phyloP scores from a whole-genome alignment of 1,140 invertebrate genomes.

The Heterodera schachtii region DNA sequence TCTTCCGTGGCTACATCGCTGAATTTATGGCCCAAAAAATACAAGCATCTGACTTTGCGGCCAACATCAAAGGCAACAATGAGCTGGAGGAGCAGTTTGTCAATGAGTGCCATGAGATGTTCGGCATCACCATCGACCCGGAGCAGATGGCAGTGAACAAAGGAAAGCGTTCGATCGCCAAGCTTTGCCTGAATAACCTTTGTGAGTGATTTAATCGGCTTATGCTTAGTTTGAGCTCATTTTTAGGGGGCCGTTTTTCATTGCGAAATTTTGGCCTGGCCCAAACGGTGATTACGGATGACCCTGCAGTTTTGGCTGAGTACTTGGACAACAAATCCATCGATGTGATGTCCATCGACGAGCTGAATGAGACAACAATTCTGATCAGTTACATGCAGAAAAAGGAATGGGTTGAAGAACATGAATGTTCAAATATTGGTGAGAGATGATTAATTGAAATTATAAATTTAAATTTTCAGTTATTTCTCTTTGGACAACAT shows the following conservation, averaged over 20 bases:
- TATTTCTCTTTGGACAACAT: conserved; percentile 13
- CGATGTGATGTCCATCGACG: background rate
- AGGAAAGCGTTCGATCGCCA: no score
- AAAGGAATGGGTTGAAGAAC: background rate
- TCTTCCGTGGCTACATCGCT: no score
- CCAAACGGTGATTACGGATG: background rate
- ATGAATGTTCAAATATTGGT: conserved; percentile 5
- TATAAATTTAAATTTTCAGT: no score
- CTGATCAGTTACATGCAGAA: background rate
- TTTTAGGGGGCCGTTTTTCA: background rate
- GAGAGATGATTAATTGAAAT: no score
- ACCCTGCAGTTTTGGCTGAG: background rate
- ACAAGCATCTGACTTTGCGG: no score
- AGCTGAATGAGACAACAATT: background rate
- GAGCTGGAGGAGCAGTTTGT: no score
- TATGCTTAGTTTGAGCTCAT: background rate
- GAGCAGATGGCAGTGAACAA: no score
- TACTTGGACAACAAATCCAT: background rate
- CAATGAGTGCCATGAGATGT: no score
- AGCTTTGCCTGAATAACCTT: no score
- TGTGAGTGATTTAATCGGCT: background rate
- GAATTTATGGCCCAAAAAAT: no score
- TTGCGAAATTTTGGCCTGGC: background rate
- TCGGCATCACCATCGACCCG: no score
- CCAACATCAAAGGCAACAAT: no score